Evolutionary conservation across 2,113 vertebrate genomes (phyloP), one percentile per base, ranked within the genome.

Genomic region (Cheilinus undulatus): DNA sequence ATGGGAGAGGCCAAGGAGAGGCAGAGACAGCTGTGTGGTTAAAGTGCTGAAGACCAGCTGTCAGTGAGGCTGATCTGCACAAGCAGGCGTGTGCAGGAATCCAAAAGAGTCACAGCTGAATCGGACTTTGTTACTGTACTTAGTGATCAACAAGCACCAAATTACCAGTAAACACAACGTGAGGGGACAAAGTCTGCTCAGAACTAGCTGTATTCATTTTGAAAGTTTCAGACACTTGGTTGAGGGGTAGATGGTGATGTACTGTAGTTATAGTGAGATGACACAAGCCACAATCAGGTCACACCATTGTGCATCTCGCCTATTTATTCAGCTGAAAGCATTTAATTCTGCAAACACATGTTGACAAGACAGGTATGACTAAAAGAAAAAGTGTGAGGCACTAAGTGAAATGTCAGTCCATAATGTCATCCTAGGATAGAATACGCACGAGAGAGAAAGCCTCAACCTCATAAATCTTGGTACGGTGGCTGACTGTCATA

Each of bases 31-130:
- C 91, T 93, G 93, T 85, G 88, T 42, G 15, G 52, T 59, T 73
- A 43, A 84, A 77, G 77, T 65, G 64, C 70, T 80, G 62, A 58
- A 34, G 64, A 26, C 78, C 93, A 93, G 89, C 85, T 94, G 93
- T 91, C 91, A 27, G 50, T 17, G 24, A 0, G 57, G 36, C 86
- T 91, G 86, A 92, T 89, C 88, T 69, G 51, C 78, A 78, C 78
- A 76, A 87, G 88, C 93, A 93, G 92, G 85, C 93, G 86, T 89
- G 89, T 91, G 92, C 89, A 84, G 88, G 90, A 91, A 91, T 92
- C 91, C 85, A 70, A 76, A 71, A 79, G 63, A 81, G 80, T 75
- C 89, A 87, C 90, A 93, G 89, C 91, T 93, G 91, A 93, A 78
- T 54, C 69, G 20, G 60, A 76, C 73, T 72, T 63, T 74, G 56